Evolutionary conservation across 2,888 invertebrate genomes (phyloP).

Genomic region (Heliconius aoede): DNA sequence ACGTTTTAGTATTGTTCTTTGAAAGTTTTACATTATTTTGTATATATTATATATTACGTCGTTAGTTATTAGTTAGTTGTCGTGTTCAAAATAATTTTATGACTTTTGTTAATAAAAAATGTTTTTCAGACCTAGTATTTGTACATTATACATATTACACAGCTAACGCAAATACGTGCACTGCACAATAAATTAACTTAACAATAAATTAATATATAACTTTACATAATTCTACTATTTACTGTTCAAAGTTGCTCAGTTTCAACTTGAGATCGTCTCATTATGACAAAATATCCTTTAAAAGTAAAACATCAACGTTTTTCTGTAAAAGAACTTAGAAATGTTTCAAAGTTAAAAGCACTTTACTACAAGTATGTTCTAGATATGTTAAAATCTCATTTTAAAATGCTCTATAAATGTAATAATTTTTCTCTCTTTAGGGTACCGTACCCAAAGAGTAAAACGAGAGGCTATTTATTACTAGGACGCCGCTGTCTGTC

Average conservation of each 20-base stretch:
- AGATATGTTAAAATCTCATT: conserved; percentile 24
- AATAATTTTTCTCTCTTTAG: neutral
- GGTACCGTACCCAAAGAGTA: too few relatives aligned
- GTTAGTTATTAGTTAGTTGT: too few relatives aligned
- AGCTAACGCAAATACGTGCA: neutral
- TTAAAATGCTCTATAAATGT: conserved; percentile 16
- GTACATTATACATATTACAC: neutral
- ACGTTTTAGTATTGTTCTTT: too few relatives aligned
- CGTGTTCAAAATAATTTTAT: neutral
- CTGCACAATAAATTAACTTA: neutral
- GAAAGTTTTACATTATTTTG: too few relatives aligned
- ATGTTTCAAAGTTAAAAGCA: conserved; percentile 29
- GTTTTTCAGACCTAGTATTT: too few relatives aligned
- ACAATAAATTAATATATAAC: neutral
- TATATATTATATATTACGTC: too few relatives aligned
- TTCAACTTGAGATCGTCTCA: conserved; percentile 1
- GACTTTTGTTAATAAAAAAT: neutral
- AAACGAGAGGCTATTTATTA: too few relatives aligned
- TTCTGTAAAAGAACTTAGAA: conserved; percentile 25
- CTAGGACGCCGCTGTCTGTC: too few relatives aligned
- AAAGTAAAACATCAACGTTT: conserved; percentile 15
- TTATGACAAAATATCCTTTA: conserved; percentile 17
- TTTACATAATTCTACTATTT: neutral
- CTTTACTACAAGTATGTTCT: conserved; percentile 20
- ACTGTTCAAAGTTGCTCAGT: too few relatives aligned